Base-by-base conservation (phyloP, 1,140 invertebrate species). In the Phocides pigmalion region DNA sequence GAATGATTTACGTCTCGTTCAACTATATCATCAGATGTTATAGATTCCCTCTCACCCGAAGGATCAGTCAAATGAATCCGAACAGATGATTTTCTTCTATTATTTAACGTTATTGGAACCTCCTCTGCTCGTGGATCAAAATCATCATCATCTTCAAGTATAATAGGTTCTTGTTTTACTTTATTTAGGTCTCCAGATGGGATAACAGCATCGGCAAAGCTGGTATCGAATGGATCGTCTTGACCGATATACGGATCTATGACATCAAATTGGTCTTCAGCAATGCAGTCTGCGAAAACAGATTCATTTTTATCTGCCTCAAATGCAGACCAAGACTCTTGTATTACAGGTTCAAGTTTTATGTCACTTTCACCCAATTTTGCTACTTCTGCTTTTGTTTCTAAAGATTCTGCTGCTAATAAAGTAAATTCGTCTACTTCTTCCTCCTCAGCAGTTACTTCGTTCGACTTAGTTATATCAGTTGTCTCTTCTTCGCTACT, bases 171-270 rank as follows among this genome's bases (percentile, higher is more conserved):
- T 94, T 93, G 78, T 94, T 94, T 81, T 93, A 87, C 66, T 93
- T 94, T 16, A 93, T 77, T 83, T 35, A 64, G 47, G 46, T 72
- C 64, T 16, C 54, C 64, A 6, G 53, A 32, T 5, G 95, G 95
- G 44, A 96, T 84, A 37, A 97, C 93, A 73, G 95, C 95, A 35
- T 96, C 95, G 0, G 95, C 96, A 90, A 97, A 96, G 44, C 95
- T 94, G 6, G 97, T 97, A 79, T 98, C 97, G 77, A 98, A 98
- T 0, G 96, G 97, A 93, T 97, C 96, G 68, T 89, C 81, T 74
- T 85, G 74, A 70, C 82, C 83, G 53, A 85, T 50, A 62, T 89
- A 90, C 1, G 82, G 84, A 70, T 89, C 87, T 62, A 85, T 49
- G 5, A 89, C 79, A 71, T 90, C 87, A 64, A 89, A 74, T 70